Conservation (phyloP, 1,140 invertebrate species). For the Musca domestica region DNA sequence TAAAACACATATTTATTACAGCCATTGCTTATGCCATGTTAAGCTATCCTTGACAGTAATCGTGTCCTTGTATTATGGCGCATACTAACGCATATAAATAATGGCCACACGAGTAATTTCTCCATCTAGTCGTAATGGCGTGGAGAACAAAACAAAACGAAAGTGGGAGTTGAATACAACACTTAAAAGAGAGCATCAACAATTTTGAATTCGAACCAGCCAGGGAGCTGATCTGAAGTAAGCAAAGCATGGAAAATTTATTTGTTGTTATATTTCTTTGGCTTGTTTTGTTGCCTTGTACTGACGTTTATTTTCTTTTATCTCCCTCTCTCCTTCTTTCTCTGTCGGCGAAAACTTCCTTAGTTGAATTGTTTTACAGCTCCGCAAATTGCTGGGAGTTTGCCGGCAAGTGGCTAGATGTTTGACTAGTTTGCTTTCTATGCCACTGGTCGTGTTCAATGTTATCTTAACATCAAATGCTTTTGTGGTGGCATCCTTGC, state of each 20-base stretch:
- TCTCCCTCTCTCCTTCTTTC: background rate
- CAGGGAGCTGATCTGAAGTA: background rate
- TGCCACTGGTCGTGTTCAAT: background rate
- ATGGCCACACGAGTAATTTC: constrained; percentile 8
- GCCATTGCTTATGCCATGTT: constrained; percentile 20
- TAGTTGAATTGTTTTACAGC: background rate
- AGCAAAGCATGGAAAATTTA: constrained; percentile 19
- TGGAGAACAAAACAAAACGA: background rate
- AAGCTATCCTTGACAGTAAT: constrained; percentile 21
- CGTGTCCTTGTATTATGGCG: constrained; percentile 21
- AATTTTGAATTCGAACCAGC: background rate
- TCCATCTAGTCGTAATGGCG: background rate
- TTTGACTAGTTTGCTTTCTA: background rate
- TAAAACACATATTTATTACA: constrained; percentile 17
- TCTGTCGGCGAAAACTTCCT: background rate
- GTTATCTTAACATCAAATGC: background rate
- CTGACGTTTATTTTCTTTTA: background rate
- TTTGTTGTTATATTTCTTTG: constrained; percentile 20
- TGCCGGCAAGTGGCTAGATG: background rate
- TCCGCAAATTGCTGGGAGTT: background rate
- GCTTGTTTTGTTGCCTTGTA: constrained; percentile 5
- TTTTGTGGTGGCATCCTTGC: constrained; percentile 11
- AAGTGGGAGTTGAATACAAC: background rate
- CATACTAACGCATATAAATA: constrained; percentile 21
- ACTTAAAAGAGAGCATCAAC: background rate